Conservation (phyloP, 2,113 vertebrate genomes). For the Python bivittatus region DNA sequence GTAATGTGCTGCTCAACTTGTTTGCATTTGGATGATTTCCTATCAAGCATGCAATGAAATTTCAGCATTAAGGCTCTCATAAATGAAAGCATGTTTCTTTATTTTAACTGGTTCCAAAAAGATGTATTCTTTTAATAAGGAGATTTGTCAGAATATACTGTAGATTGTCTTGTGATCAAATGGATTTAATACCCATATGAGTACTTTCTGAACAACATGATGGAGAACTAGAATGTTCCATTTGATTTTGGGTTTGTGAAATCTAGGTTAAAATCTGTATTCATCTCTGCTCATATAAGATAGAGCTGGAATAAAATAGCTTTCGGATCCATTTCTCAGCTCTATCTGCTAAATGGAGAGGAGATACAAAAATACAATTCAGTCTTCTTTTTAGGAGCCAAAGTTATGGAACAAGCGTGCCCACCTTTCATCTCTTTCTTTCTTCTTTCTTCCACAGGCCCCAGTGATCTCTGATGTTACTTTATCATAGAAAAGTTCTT, state of each 20-base stretch:
- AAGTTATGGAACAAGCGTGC: background rate
- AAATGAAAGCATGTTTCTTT: slow-evolving; percentile 4
- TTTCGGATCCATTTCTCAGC: background rate
- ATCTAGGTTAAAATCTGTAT: background rate
- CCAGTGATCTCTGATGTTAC: no score
- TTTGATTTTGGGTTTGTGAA: background rate
- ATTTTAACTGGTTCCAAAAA: background rate
- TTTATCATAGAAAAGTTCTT: no score
- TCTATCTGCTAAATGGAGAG: background rate
- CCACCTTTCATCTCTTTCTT: no score
- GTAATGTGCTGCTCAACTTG: slow-evolving; percentile 59
- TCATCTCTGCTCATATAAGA: background rate
- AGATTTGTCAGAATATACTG: background rate
- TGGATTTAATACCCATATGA: background rate
- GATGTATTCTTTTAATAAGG: background rate
- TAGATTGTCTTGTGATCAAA: slow-evolving; percentile 11
- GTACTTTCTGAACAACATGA: background rate
- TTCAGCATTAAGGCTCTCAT: slow-evolving; percentile 45
- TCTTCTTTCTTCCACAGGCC: no score
- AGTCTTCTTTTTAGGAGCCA: background rate
- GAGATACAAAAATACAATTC: background rate
- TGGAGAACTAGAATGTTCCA: background rate
- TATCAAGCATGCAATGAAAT: slow-evolving; percentile 39
- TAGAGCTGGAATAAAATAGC: background rate
- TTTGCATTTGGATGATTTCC: slow-evolving; percentile 58